phyloP scores from a whole-genome alignment of 2,888 invertebrate species.

The Eretmocerus hayati region DNA sequence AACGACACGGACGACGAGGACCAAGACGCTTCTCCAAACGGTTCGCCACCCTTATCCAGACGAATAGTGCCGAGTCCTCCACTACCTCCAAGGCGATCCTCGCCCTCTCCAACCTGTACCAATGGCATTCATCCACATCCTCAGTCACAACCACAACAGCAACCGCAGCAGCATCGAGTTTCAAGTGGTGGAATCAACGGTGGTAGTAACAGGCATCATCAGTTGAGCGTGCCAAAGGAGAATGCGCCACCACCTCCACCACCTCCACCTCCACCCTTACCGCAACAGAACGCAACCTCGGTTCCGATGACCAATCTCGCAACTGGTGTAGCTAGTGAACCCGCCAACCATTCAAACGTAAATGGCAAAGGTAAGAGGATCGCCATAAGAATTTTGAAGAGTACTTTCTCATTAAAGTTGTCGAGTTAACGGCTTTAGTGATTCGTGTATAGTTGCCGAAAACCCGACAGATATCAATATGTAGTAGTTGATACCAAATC shows the following conservation, averaged over 20 bases:
- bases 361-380: conserved; percentile 32
- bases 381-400: no score
- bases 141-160: neutral
- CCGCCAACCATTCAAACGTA: neutral
- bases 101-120: conserved; percentile 45
- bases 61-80: conserved; percentile 50
- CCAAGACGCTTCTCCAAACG: conserved; percentile 42
- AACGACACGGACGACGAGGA: conserved; percentile 38
- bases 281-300: no score
- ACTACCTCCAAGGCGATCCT: conserved; percentile 57
- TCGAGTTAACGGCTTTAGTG: no score
- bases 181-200: no score
- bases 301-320: conserved; percentile 25
- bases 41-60: conserved; percentile 38
- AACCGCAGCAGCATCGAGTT: neutral
- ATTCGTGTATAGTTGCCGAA: no score
- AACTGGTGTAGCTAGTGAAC: neutral
- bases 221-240: conserved; percentile 48
- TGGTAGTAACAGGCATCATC: conserved; percentile 38
- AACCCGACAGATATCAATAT: no score
- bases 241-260: conserved; percentile 43
- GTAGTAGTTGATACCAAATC: no score
- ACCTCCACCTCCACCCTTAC: no score
- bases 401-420: no score
- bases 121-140: neutral